Evolutionary conservation across 2,797 vertebrate genomes (phyloP), one percentile per base, ranked within the genome.

Genomic region (Gobionotothen gibberifrons): DNA sequence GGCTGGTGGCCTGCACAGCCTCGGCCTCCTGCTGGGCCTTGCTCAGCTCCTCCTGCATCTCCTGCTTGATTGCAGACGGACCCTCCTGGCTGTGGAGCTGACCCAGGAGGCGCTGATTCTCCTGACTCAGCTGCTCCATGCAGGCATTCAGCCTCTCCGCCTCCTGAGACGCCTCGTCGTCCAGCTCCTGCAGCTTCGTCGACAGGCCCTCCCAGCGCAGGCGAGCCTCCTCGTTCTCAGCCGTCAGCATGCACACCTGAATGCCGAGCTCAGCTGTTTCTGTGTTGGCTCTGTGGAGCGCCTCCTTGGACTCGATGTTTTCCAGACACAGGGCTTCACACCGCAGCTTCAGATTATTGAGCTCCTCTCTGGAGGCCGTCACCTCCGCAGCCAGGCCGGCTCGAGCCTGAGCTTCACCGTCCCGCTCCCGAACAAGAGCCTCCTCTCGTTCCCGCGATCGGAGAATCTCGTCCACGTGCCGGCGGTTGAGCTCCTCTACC

Each of bases 221-320:
- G 62, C 93, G 92, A 7, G 95, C 88, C 70, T 92, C 93, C 67
- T 94, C 90, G 0, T 95, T 97, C 85, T 98, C 95, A 0, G 95
- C 93, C 0, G 94, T 96, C 61, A 98, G 92, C 67, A 92, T 81
- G n/a, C 97, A 97, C 57, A 97, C 94, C 10, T 96, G 96, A 56
- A 96, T 94, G 1, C 96, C 96, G 0, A 98, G 96, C 79, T 98
- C 96, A 0, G 96, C 96, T 0, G 94, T 96, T 80, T 97, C 97
- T 0, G 94, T 96, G 91, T 97, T 97, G 73, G 96, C 95, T 64
- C 91, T 93, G 54, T 96, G 93, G 49, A 98, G 95, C 9, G 95
- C 94, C 79, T 98, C 97, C 78, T 92, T 93, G 32, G 94, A 90
- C 69, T 98, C 97, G 0, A 89, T 88, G 0, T 93, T 95, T 82